These are phyloP conservation scores for Rhinoraja longicauda DNA, from an alignment of 2,797 vertebrate genomes.

Conservation along the genomic window DNA sequence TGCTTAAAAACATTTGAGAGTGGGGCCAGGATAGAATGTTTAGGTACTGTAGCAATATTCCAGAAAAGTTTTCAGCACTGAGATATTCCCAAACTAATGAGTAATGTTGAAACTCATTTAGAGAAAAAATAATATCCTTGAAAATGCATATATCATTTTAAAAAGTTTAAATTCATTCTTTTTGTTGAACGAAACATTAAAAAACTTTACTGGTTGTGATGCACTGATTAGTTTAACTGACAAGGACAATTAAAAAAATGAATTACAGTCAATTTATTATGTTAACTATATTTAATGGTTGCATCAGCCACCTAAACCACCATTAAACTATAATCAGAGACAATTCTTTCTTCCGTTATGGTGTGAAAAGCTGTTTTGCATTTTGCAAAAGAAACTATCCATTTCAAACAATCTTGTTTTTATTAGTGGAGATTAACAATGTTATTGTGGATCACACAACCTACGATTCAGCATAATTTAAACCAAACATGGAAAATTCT, in stretches of 20 bases:
- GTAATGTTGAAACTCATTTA: background rate
- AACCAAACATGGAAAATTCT: background rate
- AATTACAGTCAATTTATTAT: background rate
- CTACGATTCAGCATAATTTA: background rate
- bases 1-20: background rate
- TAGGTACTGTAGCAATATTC: background rate
- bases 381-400: slow-evolving; percentile 14
- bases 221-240: background rate
- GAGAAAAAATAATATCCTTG: background rate
- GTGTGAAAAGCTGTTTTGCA: background rate
- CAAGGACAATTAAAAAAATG: background rate
- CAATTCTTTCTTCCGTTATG: background rate
- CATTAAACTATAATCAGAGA: background rate
- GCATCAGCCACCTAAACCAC: background rate
- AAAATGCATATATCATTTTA: background rate
- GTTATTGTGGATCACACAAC: background rate
- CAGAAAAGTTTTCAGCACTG: background rate
- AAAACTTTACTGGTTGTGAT: too few relatives aligned
- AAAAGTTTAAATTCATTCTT: background rate
- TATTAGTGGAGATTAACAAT: background rate
- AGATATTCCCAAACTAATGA: background rate
- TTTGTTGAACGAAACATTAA: background rate
- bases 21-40: background rate
- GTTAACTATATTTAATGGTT: background rate
- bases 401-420: slow-evolving; percentile 28